These are phyloP conservation scores for Lepus townsendii DNA, from an alignment of 2,797 vertebrate species.

Conservation along the genomic window DNA sequence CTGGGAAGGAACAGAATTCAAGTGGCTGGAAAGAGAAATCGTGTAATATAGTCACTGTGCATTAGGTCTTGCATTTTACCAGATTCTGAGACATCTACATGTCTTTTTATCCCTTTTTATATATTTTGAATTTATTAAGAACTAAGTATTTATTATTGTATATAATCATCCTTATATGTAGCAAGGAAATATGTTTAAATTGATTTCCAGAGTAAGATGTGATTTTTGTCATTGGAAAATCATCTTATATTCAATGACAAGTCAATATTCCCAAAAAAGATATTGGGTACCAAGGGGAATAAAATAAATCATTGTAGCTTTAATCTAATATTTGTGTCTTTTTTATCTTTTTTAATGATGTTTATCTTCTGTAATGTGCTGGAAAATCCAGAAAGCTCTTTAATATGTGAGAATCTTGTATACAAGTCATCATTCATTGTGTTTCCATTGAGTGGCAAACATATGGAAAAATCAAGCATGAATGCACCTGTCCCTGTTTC, in stretches of 20 bases:
- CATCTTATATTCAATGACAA: constrained; percentile 58
- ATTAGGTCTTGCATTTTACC: not conserved
- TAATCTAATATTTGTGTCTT: constrained; percentile 23
- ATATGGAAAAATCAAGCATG: constrained; percentile 62
- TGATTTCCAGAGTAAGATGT: constrained; percentile 18
- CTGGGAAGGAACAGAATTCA: not conserved
- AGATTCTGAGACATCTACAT: not conserved
- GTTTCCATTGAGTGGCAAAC: constrained; percentile 30
- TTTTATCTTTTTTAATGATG: constrained; percentile 13
- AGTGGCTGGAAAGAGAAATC: not conserved
- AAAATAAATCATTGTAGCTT: not conserved
- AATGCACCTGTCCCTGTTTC: not conserved
- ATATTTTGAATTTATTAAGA: not conserved
- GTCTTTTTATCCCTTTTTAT: not conserved
- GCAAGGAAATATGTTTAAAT: not conserved
- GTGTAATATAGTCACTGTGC: not conserved
- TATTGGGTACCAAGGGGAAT: not conserved
- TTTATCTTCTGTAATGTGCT: constrained; percentile 36
- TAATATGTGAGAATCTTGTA: not conserved
- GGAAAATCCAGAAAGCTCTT: constrained; percentile 13
- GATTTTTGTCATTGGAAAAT: not conserved
- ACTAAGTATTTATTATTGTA: not conserved
- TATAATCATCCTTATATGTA: not conserved
- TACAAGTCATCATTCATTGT: constrained; percentile 9
- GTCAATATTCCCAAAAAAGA: not conserved